Base-by-base conservation (phyloP, 1,140 invertebrate genomes). In the Listronotus oregonensis region DNA sequence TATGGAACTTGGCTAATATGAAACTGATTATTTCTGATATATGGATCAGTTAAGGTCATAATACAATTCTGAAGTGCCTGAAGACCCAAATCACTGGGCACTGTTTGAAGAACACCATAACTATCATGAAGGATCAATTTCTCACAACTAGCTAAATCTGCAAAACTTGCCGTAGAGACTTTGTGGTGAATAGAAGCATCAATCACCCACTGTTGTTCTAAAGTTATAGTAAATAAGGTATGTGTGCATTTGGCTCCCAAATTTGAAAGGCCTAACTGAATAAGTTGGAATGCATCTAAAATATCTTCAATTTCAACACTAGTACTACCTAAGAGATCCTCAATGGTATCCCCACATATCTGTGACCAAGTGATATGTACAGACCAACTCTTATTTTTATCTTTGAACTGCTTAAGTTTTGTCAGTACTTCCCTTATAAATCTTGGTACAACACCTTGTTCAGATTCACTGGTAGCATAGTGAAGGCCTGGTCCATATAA, bases 371-470 rank as follows among this genome's bases (percentile, higher is more conserved):
- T 85, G 59, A 89, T 82, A 65, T 86, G 85, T 7, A 88, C 77
- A 56, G 83, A 80, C 71, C 81, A 87, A 54, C 82, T 86, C 65
- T 84, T 80, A 64, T 87, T 86, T 44, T 21, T 42, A 31, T 64
- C 18, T 60, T 81, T 78, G 76, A 85, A 81, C 60, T 83, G 80
- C 39, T 81, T 80, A 8, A 91, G 84, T 70, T 85, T 85, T 43
- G 85, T 81, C 77, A 90, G 92, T 70, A 92, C 85, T 71, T 90
- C 87, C 52, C 87, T 82, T 6, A 92, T 80, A 73, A 90, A 90
- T 62, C 90, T 80, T 32, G 90, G 90, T 40, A 93, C 84, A 21
- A 92, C 85, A 27, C 90, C 91, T 80, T 89, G 85, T 68, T 91
- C 89, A 69, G 86, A 83, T 74, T 91, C 89, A 74, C 83, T 85